Evolutionary conservation across 2,797 vertebrate species (phyloP), one percentile per base, ranked within the genome.

Genomic region (Trichosurus vulpecula): DNA sequence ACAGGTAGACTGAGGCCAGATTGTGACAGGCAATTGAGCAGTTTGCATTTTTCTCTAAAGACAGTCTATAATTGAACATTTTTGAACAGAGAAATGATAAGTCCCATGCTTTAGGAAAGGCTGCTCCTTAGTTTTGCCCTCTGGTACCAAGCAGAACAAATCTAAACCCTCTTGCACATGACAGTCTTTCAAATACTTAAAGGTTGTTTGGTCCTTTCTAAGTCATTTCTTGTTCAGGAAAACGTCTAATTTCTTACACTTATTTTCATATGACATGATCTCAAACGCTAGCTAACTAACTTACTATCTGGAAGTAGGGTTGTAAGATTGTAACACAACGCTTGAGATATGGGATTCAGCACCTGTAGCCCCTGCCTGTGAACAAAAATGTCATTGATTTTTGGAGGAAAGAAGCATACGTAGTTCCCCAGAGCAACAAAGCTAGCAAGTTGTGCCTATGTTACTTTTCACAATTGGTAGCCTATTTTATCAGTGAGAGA

Each of bases 391-490:
- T 30, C 30, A 53, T 53, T 30, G 31, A 94, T 4, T 61, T 66
- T n/a, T 4, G 6, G 14, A 91, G 61, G 41, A 9, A 91, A 93
- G 57, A 81, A 19, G 6, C 54, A 35, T 54, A 54, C 54, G 35
- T 51, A n/a, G 91, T 16, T 31, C 52, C 30, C 47, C 5, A 14
- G 94, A 97, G 19, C 30, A 55, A 90, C n/a, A 94, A 92, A 95
- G 90, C 54, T 25, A 89, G 41, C 11, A 56, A 90, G 58, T 29
- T 93, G 55, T 6, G 54, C 4, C 12, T 54, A 90, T 54, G 74
- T 57, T 53, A 57, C 13, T 92, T 90, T 61, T 92, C 29, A 52
- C 0, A 19, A 9, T 58, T 90, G 58, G 91, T 30, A 55, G 55
- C 25, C 81, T 93, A 35, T 54, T 30, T 54, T 74, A 74, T 74